phyloP scores from a whole-genome alignment of 2,113 vertebrate genomes.

The Merops nubicus region DNA sequence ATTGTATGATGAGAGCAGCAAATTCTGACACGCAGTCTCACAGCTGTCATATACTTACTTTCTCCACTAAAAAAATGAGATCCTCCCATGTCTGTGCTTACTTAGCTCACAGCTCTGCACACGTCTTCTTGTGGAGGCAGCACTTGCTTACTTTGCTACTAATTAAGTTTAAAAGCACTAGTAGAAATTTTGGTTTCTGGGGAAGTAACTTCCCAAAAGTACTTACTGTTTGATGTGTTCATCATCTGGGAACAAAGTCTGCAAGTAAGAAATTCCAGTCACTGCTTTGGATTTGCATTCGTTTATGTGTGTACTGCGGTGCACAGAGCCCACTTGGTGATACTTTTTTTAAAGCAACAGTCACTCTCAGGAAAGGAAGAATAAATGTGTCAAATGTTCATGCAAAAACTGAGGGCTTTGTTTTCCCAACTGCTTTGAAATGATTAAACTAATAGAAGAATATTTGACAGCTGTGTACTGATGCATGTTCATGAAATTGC shows the following conservation, averaged over 20 bases:
- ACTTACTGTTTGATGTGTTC: neutral
- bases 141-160: neutral
- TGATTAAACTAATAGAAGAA: neutral
- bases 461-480: conserved; percentile 68
- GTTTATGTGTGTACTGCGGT: neutral
- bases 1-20: conserved; percentile 60
- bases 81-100: neutral
- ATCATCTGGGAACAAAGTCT: neutral
- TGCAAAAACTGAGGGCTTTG: neutral
- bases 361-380: neutral
- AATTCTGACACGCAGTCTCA: conserved; percentile 53
- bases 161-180: neutral
- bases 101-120: neutral
- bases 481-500: conserved; percentile 59
- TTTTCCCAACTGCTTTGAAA: neutral
- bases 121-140: neutral
- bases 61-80: neutral
- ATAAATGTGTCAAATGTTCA: neutral
- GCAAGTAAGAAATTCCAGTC: neutral
- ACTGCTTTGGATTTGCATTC: neutral
- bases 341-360: neutral
- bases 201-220: neutral
- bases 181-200: neutral
- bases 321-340: neutral
- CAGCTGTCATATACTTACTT: conserved; percentile 59